phyloP scores from a whole-genome alignment of 2,888 invertebrate species.

The Endomychus coccineus region DNA sequence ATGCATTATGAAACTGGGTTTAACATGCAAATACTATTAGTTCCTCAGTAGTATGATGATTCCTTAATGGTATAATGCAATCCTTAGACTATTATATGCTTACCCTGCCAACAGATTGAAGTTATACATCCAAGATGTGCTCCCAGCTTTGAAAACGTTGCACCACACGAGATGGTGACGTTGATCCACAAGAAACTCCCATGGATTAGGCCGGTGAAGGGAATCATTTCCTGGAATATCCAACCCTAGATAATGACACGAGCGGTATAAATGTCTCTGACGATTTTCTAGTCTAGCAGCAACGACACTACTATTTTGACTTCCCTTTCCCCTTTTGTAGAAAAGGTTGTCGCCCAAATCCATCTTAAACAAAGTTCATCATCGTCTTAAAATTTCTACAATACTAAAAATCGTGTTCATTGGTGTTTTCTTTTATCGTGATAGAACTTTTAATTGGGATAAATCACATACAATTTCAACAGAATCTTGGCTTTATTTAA shows the following conservation, averaged over 20 bases:
- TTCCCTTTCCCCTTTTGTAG: constrained; percentile 5
- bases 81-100: constrained; percentile 19
- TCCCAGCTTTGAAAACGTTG: constrained; percentile 76
- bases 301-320: constrained; percentile 51
- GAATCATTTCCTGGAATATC: constrained; percentile 52
- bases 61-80: neutral
- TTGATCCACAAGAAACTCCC: constrained; percentile 77
- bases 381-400: no score
- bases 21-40: neutral
- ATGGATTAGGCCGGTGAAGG: constrained; percentile 66
- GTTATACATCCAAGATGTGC: constrained; percentile 91
- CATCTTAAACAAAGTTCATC: no score
- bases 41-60: neutral
- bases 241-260: constrained; percentile 56
- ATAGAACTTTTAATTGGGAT: no score
- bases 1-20: neutral
- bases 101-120: constrained; percentile 77
- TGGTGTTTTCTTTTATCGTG: no score
- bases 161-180: constrained; percentile 80
- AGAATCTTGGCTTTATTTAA: no score
- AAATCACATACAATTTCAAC: no score
- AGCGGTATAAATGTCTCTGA: constrained; percentile 50
- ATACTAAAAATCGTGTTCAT: no score
- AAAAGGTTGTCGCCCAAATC: constrained; percentile 9
- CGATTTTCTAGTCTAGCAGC: constrained; percentile 54